Evolutionary conservation across 23 tunicate genomes (phyloP).

Genomic region (Ascidia mentula): DNA sequence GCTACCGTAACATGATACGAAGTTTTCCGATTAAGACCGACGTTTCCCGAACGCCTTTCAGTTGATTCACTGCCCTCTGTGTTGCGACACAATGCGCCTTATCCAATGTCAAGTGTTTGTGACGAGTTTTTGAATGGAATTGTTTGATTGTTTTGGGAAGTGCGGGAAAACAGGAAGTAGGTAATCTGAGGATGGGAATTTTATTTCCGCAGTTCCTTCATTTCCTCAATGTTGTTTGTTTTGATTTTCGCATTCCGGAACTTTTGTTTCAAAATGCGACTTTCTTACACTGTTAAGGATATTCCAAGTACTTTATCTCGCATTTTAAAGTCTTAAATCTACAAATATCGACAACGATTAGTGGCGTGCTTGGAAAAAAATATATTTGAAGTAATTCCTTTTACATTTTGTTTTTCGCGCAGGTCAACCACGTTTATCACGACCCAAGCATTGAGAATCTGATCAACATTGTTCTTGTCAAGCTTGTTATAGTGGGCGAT

Average conservation of each 20-base stretch:
- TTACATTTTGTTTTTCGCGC: conserved; percentile 1
- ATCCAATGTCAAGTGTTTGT: conserved; percentile 9
- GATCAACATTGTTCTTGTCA: conserved; percentile 82
- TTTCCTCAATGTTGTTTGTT: background rate
- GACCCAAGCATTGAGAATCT: conserved; percentile 84
- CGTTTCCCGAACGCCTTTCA: background rate
- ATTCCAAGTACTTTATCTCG: no score
- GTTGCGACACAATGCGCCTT: background rate
- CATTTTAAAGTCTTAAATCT: no score
- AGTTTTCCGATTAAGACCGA: background rate
- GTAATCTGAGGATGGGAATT: background rate
- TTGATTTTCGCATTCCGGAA: no score
- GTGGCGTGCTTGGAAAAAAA: no score
- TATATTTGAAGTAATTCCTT: no score
- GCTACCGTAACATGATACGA: background rate
- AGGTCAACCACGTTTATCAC: conserved; percentile 82
- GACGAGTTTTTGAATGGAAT: background rate
- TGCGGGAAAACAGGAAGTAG: conserved; percentile 9
- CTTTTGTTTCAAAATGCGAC: no score
- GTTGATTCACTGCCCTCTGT: background rate
- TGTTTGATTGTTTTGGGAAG: background rate
- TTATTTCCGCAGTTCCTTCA: background rate
- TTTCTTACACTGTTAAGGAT: no score
- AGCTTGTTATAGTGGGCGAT: conserved; percentile 68
- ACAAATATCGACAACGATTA: no score